phyloP scores from a whole-genome alignment of 2,797 vertebrate genomes.

The Liasis olivaceus region DNA sequence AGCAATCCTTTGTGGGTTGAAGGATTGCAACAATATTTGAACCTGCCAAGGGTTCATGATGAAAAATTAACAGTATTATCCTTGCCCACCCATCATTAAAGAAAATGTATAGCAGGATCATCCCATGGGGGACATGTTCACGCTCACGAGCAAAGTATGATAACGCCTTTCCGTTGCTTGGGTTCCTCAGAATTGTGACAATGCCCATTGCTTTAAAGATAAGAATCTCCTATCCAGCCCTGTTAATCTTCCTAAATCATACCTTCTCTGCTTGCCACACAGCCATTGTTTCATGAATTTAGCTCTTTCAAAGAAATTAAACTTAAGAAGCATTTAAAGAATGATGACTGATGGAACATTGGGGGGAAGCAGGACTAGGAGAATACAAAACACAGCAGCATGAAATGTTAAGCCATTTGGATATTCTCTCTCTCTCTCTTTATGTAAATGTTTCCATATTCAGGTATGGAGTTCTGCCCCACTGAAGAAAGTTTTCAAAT shows the following conservation, averaged over 20 bases:
- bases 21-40: background rate
- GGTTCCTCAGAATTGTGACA: constrained; percentile 56
- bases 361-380: constrained; percentile 20
- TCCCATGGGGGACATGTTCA: constrained; percentile 35
- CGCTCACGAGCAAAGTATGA: constrained; percentile 35
- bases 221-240: constrained; percentile 59
- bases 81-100: constrained; percentile 56
- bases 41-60: constrained; percentile 28
- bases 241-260: constrained; percentile 67
- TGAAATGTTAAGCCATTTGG: constrained; percentile 16
- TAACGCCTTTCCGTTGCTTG: constrained; percentile 27
- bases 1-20: background rate
- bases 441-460: background rate
- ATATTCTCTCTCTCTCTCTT: background rate
- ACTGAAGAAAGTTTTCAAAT: background rate
- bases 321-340: constrained; percentile 28
- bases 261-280: constrained; percentile 49
- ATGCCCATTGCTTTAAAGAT: constrained; percentile 56
- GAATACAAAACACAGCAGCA: background rate
- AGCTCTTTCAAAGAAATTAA: background rate
- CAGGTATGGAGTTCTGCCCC: background rate
- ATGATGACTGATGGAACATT: constrained; percentile 40
- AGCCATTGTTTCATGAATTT: constrained; percentile 62
- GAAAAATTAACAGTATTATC: constrained; percentile 49
- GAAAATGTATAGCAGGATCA: constrained; percentile 48